Base-by-base conservation (phyloP, 2,797 vertebrate species). In the Arrhamphus sclerolepis region DNA sequence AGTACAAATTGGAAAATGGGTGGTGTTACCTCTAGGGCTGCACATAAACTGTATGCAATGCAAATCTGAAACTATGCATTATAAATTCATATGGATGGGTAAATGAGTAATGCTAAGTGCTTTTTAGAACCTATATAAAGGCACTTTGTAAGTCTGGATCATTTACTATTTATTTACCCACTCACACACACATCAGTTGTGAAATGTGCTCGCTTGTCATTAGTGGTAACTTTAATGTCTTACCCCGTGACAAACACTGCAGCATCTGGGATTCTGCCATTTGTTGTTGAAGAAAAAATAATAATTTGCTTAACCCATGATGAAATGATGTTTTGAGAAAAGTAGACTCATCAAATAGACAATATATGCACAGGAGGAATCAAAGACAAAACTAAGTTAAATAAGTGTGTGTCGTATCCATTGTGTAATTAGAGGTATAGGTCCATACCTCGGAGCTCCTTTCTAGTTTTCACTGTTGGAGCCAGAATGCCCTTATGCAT, bases 391-490 rank as follows among this genome's bases (percentile, higher is more conserved):
- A 77, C 17, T 63, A 54, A 60, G 58, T 39, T 63, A 62, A 55
- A 63, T 41, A 58, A 56, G 50, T 38, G 43, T 54, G 67, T 43
- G 55, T 9, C 3, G 31, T 10, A 10, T 10, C 7, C 8, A 31
- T 7, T 31, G 9, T 28, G 39, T 44, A 62, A 49, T 62, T 63
- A 56, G 52, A 43, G 18, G 34, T 58, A 50, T 16, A 51, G 17
- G 48, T 63, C 20, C 48, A 16, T 44, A 40, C 38, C 65, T 60
- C 42, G 20, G 31, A 63, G 50, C 54, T 41, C 38, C 51, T 66
- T 83, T 85, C 77, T 48, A 72, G 56, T 56, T 48, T 58, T 78
- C 40, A 21, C 52, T 57, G 54, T 65, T 52, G 56, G 78, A 69
- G 71, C 57, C 46, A 48, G 31, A 40, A 65, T 43, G 77, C 44